Conservation (phyloP, 2,797 vertebrate species). For the Pangasius sanitwongsei region DNA sequence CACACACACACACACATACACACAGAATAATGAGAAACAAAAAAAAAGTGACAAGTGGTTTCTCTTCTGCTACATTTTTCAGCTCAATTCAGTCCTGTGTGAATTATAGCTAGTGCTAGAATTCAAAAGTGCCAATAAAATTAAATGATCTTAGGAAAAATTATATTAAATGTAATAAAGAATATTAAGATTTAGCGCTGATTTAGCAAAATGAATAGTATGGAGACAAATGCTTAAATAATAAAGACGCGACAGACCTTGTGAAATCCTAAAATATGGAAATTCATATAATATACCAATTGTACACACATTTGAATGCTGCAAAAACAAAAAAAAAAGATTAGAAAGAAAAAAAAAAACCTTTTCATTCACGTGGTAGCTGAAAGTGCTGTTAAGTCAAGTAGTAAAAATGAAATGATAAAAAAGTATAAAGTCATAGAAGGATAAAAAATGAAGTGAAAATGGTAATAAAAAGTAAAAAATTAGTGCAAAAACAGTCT, state of each 20-base stretch:
- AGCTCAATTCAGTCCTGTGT: background rate
- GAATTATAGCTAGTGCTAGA: background rate
- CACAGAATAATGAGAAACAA: background rate
- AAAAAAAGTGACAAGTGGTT: background rate
- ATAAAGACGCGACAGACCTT: background rate
- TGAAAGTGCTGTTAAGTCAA: background rate
- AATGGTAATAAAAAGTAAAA: background rate
- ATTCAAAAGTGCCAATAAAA: background rate
- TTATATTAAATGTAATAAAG: background rate
- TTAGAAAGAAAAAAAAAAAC: no score
- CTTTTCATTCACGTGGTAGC: no score
- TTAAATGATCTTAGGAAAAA: background rate
- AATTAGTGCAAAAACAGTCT: no score
- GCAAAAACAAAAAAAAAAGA: no score
- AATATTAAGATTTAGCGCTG: background rate
- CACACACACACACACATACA: slow-evolving; percentile 25
- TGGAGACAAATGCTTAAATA: background rate
- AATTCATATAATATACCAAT: background rate
- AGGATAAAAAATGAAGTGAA: background rate
- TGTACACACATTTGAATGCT: background rate
- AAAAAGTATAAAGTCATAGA: background rate
- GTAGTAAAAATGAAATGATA: background rate
- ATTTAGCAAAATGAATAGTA: no score
- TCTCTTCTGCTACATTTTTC: background rate
- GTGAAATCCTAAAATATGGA: background rate